Evolutionary conservation across 2,888 invertebrate genomes (phyloP), one percentile per base, ranked within the genome.

Genomic region (Dorcus parallelipipedus): DNA sequence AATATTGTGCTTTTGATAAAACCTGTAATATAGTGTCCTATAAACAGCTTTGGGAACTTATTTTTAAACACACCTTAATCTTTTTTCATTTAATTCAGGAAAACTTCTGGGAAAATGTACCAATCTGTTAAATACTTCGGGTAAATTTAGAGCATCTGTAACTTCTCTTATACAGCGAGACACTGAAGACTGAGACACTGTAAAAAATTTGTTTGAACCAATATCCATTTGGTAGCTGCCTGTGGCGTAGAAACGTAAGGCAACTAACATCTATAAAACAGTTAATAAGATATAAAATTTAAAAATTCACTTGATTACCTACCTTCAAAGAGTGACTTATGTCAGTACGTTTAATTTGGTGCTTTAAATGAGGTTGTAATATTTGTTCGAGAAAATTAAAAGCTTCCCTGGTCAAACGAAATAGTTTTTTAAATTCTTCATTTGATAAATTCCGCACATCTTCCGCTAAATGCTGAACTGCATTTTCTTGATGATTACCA

Each of bases 81-180:
- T 50, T 45, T 56, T 40, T 17, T 38, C 53, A 54, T 58, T 49
- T 14, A 62, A 49, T 41, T 63, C 60, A n/a, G 54, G 10, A 14
- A 63, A 33, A 41, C 53, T 60, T 41, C 20, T 14, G 9, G 63
- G 58, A 57, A 60, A 63, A 39, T 63, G 51, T 26, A 60, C 50
- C 33, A 41, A 63, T 26, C 40, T 38, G 49, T 53, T 39, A 48
- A 57, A 49, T 40, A 62, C 42, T 8, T 58, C 52, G 17, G 41
- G 49, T 23, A 9, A 20, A 39, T 55, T 55, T 43, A 55, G 48
- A 20, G 42, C 42, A n/a, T 39, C 10, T 7, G 42, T 38, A 3
- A 65, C 54, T 58, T 61, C 58, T 26, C 50, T 47, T 8, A 64
- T 60, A 54, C 60, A 56, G 52, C 58, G 56, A 42, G 26, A 26